phyloP scores from a whole-genome alignment of 2,113 vertebrate genomes.

The Calyptomena viridis region DNA sequence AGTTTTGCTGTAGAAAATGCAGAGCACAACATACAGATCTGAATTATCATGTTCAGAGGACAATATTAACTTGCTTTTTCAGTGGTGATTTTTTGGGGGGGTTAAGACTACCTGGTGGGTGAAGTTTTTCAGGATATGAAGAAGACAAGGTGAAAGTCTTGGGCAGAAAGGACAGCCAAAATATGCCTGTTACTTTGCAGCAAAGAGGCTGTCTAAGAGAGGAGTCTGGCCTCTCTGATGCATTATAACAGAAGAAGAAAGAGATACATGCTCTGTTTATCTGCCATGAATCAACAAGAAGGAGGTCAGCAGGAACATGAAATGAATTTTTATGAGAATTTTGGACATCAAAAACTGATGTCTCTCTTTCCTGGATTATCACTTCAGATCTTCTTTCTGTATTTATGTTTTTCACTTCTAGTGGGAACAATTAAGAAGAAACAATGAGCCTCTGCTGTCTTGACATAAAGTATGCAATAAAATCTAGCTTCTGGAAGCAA shows the following conservation, averaged over 20 bases:
- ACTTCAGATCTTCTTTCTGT: background rate
- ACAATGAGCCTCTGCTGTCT: constrained; percentile 4
- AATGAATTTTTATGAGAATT: background rate
- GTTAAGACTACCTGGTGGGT: background rate
- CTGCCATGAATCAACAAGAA: constrained; percentile 11
- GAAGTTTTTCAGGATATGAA: background rate
- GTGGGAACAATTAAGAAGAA: constrained; percentile 24
- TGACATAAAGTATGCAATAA: constrained; percentile 37
- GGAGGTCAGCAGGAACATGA: background rate
- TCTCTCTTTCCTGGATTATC: background rate
- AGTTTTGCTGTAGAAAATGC: background rate
- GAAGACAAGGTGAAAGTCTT: background rate
- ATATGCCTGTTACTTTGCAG: background rate
- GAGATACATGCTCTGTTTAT: background rate
- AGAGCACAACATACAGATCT: background rate
- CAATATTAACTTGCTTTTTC: background rate
- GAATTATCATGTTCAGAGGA: background rate
- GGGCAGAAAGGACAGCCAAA: background rate
- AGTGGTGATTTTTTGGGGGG: background rate
- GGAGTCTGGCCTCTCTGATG: background rate
- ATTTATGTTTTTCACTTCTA: constrained; percentile 20
- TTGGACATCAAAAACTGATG: background rate
- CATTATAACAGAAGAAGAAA: background rate
- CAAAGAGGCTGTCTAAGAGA: background rate
- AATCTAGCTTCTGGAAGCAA: constrained; percentile 48